phyloP scores from a whole-genome alignment of 2,113 vertebrate species.

The Conger conger region DNA sequence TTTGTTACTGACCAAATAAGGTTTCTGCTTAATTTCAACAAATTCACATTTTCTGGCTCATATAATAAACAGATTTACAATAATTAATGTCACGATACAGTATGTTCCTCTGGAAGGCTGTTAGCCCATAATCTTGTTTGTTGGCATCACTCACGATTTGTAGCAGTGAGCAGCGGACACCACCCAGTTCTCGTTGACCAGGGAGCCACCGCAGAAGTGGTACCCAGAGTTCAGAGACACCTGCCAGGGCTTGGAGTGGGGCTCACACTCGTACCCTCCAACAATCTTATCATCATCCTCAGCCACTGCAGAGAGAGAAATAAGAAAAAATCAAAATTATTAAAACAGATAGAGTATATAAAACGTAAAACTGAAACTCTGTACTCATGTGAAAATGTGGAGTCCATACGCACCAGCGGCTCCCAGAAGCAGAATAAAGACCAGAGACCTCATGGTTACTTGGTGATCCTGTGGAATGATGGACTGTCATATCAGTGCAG shows the following conservation, averaged over 20 bases:
- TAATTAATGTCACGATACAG: too few species aligned
- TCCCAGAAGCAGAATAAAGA: constrained; percentile 19
- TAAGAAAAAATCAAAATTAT: background rate
- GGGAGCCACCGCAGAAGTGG: constrained; percentile 65
- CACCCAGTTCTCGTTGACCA: constrained; percentile 56
- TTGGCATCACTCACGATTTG: constrained; percentile 47
- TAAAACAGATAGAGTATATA: background rate
- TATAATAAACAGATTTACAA: too few species aligned
- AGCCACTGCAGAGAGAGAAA: constrained; percentile 2
- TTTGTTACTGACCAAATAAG: too few species aligned
- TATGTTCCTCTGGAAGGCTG: background rate
- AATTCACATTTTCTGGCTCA: too few species aligned
- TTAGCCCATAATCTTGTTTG: background rate
- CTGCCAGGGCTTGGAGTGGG: constrained; percentile 13
- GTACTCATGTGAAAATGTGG: background rate
- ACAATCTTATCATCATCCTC: constrained; percentile 17
- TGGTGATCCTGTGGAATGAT: background rate
- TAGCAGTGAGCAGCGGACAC: constrained; percentile 69
- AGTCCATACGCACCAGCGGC: background rate
- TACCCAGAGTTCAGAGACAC: constrained; percentile 14
- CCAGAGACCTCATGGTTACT: constrained; percentile 7
- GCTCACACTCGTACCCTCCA: constrained; percentile 5
- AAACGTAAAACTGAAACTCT: background rate
- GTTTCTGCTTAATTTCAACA: too few species aligned
- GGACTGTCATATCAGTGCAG: background rate